These are phyloP conservation scores for Neopelma chrysocephalum DNA, from an alignment of 2,797 vertebrate species.

Conservation along the genomic window DNA sequence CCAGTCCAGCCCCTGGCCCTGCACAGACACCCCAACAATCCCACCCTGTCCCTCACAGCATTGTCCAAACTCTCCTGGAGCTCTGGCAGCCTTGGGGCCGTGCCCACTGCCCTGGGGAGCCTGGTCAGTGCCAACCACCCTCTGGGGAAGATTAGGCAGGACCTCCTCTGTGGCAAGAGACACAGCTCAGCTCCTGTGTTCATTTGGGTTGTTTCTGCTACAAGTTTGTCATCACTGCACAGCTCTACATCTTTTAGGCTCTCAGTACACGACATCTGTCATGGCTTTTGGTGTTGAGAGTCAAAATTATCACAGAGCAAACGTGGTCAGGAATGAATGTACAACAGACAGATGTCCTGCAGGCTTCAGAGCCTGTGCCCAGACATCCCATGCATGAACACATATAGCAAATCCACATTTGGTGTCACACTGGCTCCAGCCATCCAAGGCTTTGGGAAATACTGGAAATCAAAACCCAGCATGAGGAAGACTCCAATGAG, in stretches of 20 bases:
- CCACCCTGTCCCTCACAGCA: fast-evolving
- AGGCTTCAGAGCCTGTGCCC: not conserved
- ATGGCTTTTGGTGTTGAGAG: not conserved
- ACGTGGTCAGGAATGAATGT: not conserved
- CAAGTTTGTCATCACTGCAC: too few relatives aligned
- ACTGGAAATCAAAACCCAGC: not conserved
- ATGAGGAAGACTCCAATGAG: not conserved
- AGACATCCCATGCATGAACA: not conserved
- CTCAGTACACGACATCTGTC: not conserved
- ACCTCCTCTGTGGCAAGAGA: not conserved
- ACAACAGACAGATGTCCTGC: not conserved
- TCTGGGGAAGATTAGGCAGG: not conserved
- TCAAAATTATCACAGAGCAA: not conserved
- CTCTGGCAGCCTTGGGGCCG: not conserved
- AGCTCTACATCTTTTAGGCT: too few relatives aligned
- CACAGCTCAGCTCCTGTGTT: not conserved
- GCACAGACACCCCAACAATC: not conserved
- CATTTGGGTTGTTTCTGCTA: too few relatives aligned
- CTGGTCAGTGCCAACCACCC: not conserved
- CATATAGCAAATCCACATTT: not conserved
- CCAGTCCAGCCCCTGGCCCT: not conserved
- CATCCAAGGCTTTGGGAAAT: not conserved
- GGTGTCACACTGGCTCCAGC: not conserved
- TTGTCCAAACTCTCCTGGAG: fast-evolving
- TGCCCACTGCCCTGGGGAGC: not conserved